Percentiles rank a stretch among this genome's conserved stretches.
Conservation (phyloP, 2,113 vertebrate genomes). For the Pollimyrus isidori region DNA sequence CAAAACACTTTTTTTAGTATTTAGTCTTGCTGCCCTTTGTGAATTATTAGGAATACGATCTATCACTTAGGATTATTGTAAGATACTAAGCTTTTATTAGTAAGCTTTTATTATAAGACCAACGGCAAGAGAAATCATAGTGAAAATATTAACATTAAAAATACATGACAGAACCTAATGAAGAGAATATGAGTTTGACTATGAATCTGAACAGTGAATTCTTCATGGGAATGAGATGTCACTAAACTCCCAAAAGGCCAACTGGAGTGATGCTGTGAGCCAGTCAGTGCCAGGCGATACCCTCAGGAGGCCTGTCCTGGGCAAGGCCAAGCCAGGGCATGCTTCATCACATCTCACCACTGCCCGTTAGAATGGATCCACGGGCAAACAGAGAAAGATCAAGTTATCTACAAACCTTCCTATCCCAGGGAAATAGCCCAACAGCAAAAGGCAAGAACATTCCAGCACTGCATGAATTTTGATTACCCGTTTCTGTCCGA, state of each 20-base stretch:
- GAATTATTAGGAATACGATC: background rate
- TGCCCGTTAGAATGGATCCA: background rate
- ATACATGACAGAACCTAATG: background rate
- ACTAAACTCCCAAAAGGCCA: background rate
- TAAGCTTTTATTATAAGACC: background rate
- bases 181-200: background rate
- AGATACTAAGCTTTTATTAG: background rate
- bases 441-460: background rate
- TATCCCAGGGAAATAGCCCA: background rate
- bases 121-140: background rate
- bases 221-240: background rate
- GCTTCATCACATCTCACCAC: background rate
- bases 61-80: background rate
- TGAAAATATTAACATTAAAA: background rate
- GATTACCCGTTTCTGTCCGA: background rate
- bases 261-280: background rate
- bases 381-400: background rate
- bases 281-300: background rate
- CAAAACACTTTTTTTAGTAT: background rate
- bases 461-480: background rate
- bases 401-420: background rate
- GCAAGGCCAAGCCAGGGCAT: background rate
- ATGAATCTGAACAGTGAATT: background rate
- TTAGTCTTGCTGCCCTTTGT: background rate
- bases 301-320: background rate